Base-by-base conservation (phyloP, 2,888 invertebrate genomes). In the Trilocha varians region DNA sequence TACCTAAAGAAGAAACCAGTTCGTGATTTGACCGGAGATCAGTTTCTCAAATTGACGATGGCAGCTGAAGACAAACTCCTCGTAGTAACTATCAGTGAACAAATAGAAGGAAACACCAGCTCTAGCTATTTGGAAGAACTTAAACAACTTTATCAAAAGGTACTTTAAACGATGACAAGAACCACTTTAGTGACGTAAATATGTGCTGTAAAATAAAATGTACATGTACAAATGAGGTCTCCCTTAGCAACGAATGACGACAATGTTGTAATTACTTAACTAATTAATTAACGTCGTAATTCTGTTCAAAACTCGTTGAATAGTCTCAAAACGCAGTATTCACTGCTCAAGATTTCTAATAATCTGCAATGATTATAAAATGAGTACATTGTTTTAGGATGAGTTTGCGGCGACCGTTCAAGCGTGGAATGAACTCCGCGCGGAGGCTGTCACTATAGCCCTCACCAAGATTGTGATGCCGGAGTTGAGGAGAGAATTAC, bases 1-100 rank as follows among this genome's bases (percentile, higher is more conserved):
- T 99, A 97, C 69, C 65, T 99, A 35, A 94, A 93, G 65, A 93
- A 94, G 67, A 99, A 99, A 66, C 98, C 98, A 0, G 94, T 98
- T 0, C 87, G 93, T 2, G 95, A 97, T 65, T 82, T 99, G 37
- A 88, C 91, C 0, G 94, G 93, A 0, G 98, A 99, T 57, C 96
- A 97, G 71, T 99, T 93, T 75, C 84, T 99, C 16, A 94, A 94
- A 61, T 80, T 98, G 36, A 67, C 87, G 0, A 90, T 94, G 57
- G 96, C 95, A 0, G 92, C 93, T 49, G 93, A 94, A 48, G 96
- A 96, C 69, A 92, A 93, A 54, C 78, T 96, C 13, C 60, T 96
- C 1, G 91, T 89, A n/a, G 78, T 96, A 8, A 88, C 78, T 2
- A 88, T 96, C 44, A 91, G 91, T 42, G 93, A 94, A 49, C 88